phyloP scores from a whole-genome alignment of 2,113 vertebrate species.

The Gnathonemus longibarbis region DNA sequence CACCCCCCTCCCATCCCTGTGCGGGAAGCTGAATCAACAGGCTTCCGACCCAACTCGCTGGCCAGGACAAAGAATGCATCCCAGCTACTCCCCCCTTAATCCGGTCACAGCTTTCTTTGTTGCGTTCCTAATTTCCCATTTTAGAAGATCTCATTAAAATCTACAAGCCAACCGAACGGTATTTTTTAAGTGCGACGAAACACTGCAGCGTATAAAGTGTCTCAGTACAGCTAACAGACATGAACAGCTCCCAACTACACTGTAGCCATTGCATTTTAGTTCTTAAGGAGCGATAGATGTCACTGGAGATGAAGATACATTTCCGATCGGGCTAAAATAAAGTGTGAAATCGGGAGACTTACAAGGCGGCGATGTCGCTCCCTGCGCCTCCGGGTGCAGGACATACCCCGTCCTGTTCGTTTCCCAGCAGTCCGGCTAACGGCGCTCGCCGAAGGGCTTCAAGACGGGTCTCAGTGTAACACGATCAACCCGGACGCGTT shows the following conservation, averaged over 20 bases:
- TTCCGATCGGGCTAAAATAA: not conserved
- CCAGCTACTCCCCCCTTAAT: not conserved
- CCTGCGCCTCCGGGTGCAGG: constrained; percentile 14
- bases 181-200: not conserved
- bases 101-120: not conserved
- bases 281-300: not conserved
- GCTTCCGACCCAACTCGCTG: constrained; percentile 35
- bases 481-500: constrained; percentile 41
- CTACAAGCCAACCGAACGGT: not conserved
- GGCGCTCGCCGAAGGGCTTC: constrained; percentile 37
- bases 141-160: not conserved
- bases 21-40: constrained; percentile 53
- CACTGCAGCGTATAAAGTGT: not conserved
- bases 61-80: constrained; percentile 30
- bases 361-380: constrained; percentile 10
- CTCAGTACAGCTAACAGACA: not conserved
- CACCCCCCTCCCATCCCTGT: constrained; percentile 26
- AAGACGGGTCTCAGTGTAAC: constrained; percentile 57
- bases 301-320: not conserved
- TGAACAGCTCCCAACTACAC: not conserved
- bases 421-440: constrained; percentile 10
- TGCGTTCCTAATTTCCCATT: not conserved
- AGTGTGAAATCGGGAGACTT: not conserved
- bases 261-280: not conserved
- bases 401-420: constrained; percentile 35